A percentile compares a stretch with the other conserved stretches of the same genome.
phyloP scores from a whole-genome alignment of 2,113 vertebrate genomes.

The Rana temporaria region DNA sequence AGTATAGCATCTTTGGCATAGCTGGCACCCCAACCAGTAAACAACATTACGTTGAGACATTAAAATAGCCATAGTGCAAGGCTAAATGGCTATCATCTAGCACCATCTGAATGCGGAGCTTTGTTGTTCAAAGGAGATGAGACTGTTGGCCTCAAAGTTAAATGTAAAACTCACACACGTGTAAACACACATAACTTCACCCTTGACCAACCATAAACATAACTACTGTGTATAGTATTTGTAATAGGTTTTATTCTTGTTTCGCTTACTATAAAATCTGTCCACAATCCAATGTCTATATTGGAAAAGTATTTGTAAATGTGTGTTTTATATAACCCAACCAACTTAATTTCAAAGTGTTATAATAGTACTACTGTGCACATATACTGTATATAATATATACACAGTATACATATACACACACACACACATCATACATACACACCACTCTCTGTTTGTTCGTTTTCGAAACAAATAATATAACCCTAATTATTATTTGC shows the following conservation, averaged over 20 bases:
- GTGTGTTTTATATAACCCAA: too few relatives aligned
- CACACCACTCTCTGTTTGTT: too few relatives aligned
- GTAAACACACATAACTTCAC: not conserved
- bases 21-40: slow-evolving; percentile 17
- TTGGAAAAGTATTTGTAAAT: too few relatives aligned
- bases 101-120: slow-evolving; percentile 44
- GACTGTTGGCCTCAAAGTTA: slow-evolving; percentile 47
- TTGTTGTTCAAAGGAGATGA: slow-evolving; percentile 13
- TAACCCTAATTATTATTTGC: not conserved
- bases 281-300: too few relatives aligned
- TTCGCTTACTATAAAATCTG: too few relatives aligned
- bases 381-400: not conserved
- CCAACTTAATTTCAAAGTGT: too few relatives aligned
- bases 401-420: not conserved
- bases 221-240: too few relatives aligned
- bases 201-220: too few relatives aligned
- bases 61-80: slow-evolving; percentile 40
- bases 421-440: too few relatives aligned
- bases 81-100: slow-evolving; percentile 47
- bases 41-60: slow-evolving; percentile 35
- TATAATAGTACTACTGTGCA: too few relatives aligned
- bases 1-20: slow-evolving; percentile 49
- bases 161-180: not conserved
- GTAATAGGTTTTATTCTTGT: too few relatives aligned
- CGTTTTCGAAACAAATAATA: not conserved